A percentile compares a stretch with the other conserved stretches of the same genome.
Evolutionary conservation across 92 coral and sea anemone species (phyloP).

Genomic region (Phenganax marumi): DNA sequence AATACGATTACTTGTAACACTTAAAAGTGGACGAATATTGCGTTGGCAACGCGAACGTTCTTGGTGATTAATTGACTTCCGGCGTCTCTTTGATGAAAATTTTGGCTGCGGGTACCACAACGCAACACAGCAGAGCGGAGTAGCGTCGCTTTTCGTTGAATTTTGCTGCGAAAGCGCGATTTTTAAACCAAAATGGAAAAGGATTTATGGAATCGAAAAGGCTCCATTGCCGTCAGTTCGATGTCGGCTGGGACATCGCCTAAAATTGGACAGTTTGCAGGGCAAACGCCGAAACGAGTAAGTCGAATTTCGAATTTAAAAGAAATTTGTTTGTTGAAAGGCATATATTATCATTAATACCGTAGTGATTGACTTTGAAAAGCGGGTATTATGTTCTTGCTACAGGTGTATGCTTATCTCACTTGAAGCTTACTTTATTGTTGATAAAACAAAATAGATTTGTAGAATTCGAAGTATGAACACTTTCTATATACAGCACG

Average conservation of each 20-base stretch:
- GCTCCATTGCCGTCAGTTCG: slow-evolving; percentile 88
- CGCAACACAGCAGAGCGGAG: not conserved
- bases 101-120: slow-evolving; percentile 21
- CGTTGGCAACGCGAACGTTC: not conserved
- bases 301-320: slow-evolving; percentile 8
- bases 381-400: not conserved
- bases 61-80: slow-evolving; percentile 5
- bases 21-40: not conserved
- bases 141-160: slow-evolving; percentile 25
- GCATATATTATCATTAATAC: not conserved
- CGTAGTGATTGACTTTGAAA: slow-evolving; percentile 1
- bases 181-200: slow-evolving; percentile 73
- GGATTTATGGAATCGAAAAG: slow-evolving; percentile 86
- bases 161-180: slow-evolving; percentile 43
- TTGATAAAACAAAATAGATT: not conserved
- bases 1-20: not conserved
- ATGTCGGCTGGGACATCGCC: slow-evolving; percentile 64
- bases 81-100: not conserved
- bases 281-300: slow-evolving; percentile 42
- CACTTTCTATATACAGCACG: not conserved
- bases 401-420: not conserved
- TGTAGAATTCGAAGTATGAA: not conserved
- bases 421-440: not conserved
- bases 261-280: slow-evolving; percentile 33
- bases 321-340: not conserved